Percentiles rank a stretch among this genome's conserved stretches.
phyloP scores from a whole-genome alignment of 2,113 vertebrate species.

The Ivindomyrus marchei region DNA sequence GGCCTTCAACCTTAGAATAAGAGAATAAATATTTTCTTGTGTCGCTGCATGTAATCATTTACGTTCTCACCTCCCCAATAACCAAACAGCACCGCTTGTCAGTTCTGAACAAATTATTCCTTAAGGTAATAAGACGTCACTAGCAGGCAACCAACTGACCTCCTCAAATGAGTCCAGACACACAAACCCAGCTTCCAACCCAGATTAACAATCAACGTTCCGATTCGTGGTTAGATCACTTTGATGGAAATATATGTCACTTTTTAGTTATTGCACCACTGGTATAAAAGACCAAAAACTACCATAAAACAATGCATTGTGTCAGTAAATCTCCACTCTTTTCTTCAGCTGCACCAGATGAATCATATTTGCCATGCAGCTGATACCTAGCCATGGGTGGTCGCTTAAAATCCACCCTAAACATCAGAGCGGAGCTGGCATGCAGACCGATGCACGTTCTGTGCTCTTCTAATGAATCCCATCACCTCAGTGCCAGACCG shows the following conservation, averaged over 20 bases:
- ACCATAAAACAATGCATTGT: neutral
- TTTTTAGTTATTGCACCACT: neutral
- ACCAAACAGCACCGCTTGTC: neutral
- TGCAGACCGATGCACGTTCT: neutral
- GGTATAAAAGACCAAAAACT: neutral
- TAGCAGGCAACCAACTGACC: neutral
- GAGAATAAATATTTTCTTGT: neutral
- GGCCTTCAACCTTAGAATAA: neutral
- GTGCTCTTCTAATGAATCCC: constrained; percentile 2
- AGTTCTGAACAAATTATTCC: neutral
- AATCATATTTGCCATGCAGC: neutral
- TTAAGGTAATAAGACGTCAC: neutral
- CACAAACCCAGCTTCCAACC: neutral
- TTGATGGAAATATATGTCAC: neutral
- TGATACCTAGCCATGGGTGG: neutral
- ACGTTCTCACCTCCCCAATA: neutral
- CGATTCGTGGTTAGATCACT: neutral
- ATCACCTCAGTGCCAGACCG: neutral
- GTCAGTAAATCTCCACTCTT: neutral
- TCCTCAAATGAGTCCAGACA: neutral
- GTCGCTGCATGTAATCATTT: neutral
- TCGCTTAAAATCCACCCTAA: neutral
- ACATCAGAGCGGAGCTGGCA: neutral
- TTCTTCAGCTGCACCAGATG: neutral
- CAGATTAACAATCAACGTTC: neutral